Percentiles rank a stretch among this genome's conserved stretches.
Evolutionary conservation across 2,888 invertebrate species (phyloP).

Genomic region (Brachyopa scutellaris): DNA sequence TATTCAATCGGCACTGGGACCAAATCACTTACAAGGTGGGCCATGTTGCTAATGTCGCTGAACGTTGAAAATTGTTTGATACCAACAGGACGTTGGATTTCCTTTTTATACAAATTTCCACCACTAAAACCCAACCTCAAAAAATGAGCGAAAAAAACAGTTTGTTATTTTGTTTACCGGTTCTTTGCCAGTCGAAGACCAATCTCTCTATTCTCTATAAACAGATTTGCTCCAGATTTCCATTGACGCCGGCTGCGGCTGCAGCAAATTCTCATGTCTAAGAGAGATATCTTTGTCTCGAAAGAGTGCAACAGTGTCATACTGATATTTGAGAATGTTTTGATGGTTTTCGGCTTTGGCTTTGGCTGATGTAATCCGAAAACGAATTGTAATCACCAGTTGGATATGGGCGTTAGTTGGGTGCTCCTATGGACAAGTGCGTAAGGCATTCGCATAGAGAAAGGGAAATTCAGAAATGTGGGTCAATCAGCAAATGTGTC

Average conservation of each 20-base stretch:
- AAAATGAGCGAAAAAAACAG: neutral
- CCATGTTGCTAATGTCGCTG: slow-evolving; percentile 24
- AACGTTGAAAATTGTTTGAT: slow-evolving; percentile 31
- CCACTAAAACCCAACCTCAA: neutral
- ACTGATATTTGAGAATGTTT: neutral
- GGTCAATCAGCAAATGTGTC: too few species aligned
- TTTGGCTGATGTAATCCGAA: slow-evolving; percentile 35
- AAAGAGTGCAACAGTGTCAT: slow-evolving; percentile 15
- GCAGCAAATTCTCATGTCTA: too few species aligned
- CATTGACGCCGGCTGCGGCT: too few species aligned
- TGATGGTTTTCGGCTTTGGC: neutral
- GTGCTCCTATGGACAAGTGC: too few species aligned
- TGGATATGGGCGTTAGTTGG: too few species aligned
- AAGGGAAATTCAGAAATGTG: too few species aligned
- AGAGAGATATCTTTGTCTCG: too few species aligned
- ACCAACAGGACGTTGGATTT: neutral
- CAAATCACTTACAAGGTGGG: slow-evolving; percentile 14
- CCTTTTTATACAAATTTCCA: slow-evolving; percentile 31
- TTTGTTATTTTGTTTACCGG: slow-evolving; percentile 14
- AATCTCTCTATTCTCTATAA: neutral
- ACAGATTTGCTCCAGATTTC: neutral
- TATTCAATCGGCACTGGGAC: neutral
- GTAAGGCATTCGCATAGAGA: too few species aligned
- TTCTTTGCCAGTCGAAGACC: neutral
- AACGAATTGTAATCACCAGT: neutral